Conservation (phyloP, 2,113 vertebrate species). For the Bubo bubo region DNA sequence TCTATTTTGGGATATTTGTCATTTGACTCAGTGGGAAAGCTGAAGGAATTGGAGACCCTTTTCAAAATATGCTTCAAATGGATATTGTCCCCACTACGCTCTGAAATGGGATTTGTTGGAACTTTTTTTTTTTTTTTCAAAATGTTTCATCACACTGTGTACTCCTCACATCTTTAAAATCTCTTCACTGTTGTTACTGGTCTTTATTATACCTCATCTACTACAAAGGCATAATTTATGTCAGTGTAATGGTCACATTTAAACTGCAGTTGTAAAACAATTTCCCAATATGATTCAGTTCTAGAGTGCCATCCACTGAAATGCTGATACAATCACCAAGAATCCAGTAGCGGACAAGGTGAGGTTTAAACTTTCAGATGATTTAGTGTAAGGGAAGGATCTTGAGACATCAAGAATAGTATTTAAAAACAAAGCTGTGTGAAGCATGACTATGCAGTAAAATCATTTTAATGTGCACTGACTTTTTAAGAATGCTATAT, state of each 20-base stretch:
- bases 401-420: background rate
- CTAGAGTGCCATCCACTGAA: background rate
- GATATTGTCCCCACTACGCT: background rate
- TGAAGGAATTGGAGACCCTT: background rate
- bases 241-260: background rate
- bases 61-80: background rate
- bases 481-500: background rate
- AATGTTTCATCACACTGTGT: background rate
- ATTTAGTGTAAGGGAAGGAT: background rate
- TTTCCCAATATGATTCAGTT: background rate
- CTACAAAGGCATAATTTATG: background rate
- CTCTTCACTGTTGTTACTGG: background rate
- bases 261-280: background rate
- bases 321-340: background rate
- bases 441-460: background rate
- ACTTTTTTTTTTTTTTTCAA: background rate
- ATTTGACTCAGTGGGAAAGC: background rate
- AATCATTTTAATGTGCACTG: background rate
- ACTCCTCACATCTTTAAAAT: background rate
- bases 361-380: background rate
- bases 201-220: background rate
- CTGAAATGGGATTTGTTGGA: background rate
- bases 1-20: background rate
- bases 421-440: background rate
- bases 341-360: background rate